These are phyloP conservation scores for Guaruba guarouba DNA, from an alignment of 2,113 vertebrate species.

Conservation along the genomic window DNA sequence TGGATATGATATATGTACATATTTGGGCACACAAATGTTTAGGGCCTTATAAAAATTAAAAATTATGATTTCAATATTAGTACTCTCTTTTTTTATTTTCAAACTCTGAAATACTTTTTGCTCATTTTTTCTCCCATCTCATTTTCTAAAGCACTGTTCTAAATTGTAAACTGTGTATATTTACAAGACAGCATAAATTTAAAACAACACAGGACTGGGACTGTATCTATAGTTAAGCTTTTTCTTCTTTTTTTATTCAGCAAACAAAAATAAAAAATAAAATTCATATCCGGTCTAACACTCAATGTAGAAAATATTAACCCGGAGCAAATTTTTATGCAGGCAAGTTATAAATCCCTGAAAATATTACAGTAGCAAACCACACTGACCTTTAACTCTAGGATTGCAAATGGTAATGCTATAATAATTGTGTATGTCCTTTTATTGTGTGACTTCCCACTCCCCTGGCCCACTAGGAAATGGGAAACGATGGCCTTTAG, in stretches of 20 bases:
- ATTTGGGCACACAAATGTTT: background rate
- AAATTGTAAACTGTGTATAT: background rate
- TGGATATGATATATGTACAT: background rate
- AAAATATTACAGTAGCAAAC: constrained; percentile 62
- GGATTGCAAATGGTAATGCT: constrained; percentile 63
- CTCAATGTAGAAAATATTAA: constrained; percentile 22
- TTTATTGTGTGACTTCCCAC: constrained; percentile 46
- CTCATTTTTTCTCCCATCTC: background rate
- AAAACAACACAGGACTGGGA: background rate
- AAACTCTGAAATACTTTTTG: background rate
- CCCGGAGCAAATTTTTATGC: constrained; percentile 11
- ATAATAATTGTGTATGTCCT: constrained; percentile 69
- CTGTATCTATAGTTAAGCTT: background rate
- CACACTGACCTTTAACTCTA: constrained; percentile 64
- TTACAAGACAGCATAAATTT: background rate
- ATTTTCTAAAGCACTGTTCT: background rate
- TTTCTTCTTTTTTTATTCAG: background rate
- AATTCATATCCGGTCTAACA: background rate
- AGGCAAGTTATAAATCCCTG: constrained; percentile 52
- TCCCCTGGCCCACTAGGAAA: constrained; percentile 16
- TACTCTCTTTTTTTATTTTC: background rate
- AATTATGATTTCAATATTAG: background rate
- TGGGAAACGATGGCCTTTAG: constrained; percentile 65
- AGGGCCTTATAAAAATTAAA: background rate
- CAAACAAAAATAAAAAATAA: constrained; percentile 32